These are phyloP conservation scores for Actenoides lindsayi DNA, from an alignment of 2,113 vertebrate genomes.

Conservation along the genomic window DNA sequence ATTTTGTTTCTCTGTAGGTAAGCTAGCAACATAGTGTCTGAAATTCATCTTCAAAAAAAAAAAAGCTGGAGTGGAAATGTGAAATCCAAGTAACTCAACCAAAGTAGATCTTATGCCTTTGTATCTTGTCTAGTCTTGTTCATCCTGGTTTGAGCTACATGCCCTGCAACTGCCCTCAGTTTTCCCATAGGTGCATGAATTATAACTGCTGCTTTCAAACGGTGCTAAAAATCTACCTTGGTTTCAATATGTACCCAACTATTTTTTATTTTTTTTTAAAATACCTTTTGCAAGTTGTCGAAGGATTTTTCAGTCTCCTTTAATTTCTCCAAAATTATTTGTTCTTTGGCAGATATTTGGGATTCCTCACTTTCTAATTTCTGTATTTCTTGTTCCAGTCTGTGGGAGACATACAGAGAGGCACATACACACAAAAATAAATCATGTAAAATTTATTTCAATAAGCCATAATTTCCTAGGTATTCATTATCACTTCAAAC, in stretches of 20 bases:
- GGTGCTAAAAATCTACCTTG: neutral
- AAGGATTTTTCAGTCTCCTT: conserved; percentile 93
- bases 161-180: neutral
- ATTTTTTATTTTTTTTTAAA: neutral
- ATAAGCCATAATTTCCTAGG: neutral
- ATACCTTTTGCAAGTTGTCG: conserved; percentile 93
- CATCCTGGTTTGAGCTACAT: neutral
- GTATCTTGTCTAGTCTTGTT: neutral
- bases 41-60: neutral
- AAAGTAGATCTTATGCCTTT: neutral
- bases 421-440: conserved; percentile 42
- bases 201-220: neutral
- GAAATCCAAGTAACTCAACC: neutral
- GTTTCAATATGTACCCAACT: neutral
- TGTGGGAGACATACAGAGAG: conserved; percentile 76
- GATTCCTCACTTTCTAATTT: conserved; percentile 93
- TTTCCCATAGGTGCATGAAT: neutral
- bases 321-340: conserved; percentile 91
- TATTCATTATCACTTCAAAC: neutral
- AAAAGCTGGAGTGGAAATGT: neutral
- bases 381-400: conserved; percentile 92
- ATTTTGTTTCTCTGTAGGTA: neutral
- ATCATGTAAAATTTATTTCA: neutral
- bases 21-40: neutral
- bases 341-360: conserved; percentile 96